These are phyloP conservation scores for Brachypteracias leptosomus DNA, from an alignment of 2,113 vertebrate species.

Conservation along the genomic window DNA sequence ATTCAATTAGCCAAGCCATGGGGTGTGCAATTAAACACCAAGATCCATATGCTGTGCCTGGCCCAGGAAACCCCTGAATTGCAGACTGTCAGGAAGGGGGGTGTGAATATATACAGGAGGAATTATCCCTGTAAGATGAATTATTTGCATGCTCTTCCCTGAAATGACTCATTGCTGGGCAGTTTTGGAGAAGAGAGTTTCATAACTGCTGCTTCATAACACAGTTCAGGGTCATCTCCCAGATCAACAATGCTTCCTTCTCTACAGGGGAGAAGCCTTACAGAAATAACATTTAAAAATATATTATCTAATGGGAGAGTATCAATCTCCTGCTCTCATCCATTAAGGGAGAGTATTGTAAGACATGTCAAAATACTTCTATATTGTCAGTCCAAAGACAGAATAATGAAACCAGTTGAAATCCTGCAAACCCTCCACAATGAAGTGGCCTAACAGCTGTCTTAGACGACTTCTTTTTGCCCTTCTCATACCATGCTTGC, in stretches of 20 bases:
- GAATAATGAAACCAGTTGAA: background rate
- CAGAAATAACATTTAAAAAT: background rate
- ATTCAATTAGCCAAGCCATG: background rate
- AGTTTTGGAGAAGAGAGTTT: background rate
- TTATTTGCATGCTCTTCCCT: background rate
- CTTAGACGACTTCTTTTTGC: background rate
- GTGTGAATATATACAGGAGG: background rate
- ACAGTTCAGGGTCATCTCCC: background rate
- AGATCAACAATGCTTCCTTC: background rate
- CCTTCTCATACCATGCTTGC: background rate
- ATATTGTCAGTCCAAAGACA: background rate
- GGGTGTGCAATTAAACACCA: background rate
- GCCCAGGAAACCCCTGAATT: background rate
- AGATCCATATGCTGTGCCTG: accelerated
- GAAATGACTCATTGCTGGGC: background rate
- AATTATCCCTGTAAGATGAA: background rate
- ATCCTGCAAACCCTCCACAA: background rate
- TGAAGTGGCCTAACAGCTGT: background rate
- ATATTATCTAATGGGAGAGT: background rate
- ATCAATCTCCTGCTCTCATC: background rate
- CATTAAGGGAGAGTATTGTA: background rate
- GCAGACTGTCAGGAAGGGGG: background rate
- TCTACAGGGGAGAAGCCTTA: background rate
- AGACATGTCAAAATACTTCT: background rate
- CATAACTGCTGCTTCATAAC: background rate